Evolutionary conservation across 1,140 invertebrate genomes (phyloP), one percentile per base, ranked within the genome.

Genomic region (Diploscapter pachys): DNA sequence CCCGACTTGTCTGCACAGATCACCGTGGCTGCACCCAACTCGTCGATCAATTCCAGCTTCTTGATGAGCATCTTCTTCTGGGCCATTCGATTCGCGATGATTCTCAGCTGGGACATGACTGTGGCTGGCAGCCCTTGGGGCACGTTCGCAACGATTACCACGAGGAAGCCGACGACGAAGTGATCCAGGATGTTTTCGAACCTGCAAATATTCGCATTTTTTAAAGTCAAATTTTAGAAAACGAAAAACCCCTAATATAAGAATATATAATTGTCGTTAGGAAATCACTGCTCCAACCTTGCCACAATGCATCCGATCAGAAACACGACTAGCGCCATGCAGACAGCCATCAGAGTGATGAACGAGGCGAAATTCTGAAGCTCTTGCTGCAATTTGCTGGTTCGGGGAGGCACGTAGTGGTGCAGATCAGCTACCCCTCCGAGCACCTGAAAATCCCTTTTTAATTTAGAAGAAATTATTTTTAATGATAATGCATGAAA

Each of bases 1-100:
- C 97, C 97, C 50, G 96, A 99, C 89, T 99, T 99, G 88, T 99
- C 96, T 2, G 93, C 96, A 87, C 96, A 98, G 75, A 99, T 95
- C 4, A 98, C 93, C 88, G 95, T 97, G 0, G 97, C 95, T 86
- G 96, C 98, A 76, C 96, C 91, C 63, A 99, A 87, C 4, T 96
- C 98, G 89, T 99, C 96, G 4, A 99, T 96, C n/a, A 95, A 96
- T 59, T 96, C 96, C 77, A 99, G 87, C 87, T 98, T 97, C 87
- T 99, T 99, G 4, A 99, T 93, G 79, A 99, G 98, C 0, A 93
- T 94, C 85, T 98, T 97, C 76, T 94, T 90, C 84, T 96, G 96
- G 1, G 96, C 96, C 96, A 99, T 99, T 78, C 96, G 88, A 92
- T 98, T 95, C 0, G 98, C 96, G 9, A 97, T 97, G 67, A 99